Evolutionary conservation across 1,140 invertebrate genomes (phyloP).

Genomic region (Bombus sibiricus): DNA sequence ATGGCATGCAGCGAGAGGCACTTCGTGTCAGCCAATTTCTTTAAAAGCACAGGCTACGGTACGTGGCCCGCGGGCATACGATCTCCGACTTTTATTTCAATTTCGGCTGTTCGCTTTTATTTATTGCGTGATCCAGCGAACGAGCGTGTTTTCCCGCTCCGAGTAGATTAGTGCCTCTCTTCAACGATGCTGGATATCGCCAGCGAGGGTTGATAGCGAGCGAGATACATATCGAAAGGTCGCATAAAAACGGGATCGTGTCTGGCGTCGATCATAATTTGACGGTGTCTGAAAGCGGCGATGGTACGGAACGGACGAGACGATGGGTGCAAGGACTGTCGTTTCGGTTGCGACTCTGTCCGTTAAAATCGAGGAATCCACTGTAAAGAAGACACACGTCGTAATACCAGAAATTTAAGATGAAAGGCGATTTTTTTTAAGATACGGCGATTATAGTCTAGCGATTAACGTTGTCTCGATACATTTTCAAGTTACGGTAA

Average conservation of each 20-base stretch:
- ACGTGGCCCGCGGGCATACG: conserved; percentile 6
- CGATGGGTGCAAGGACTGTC: neutral
- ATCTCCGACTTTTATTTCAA: conserved; percentile 58
- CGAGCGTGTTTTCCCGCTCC: neutral
- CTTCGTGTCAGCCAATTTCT: conserved; percentile 63
- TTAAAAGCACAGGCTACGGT: conserved; percentile 51
- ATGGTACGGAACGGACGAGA: neutral
- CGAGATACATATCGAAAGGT: neutral
- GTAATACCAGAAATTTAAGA: neutral
- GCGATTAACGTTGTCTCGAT: too few species aligned
- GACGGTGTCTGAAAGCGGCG: neutral
- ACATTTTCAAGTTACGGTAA: too few species aligned
- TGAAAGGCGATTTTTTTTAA: neutral
- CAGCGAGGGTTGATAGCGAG: neutral
- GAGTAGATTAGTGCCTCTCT: conserved; percentile 6
- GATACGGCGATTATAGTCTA: too few species aligned
- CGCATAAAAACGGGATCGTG: neutral
- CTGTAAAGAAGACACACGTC: neutral
- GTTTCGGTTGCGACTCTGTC: neutral
- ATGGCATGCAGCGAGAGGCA: conserved; percentile 14
- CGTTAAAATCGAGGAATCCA: neutral
- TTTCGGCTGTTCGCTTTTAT: conserved; percentile 50
- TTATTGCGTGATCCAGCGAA: conserved; percentile 45
- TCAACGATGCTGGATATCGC: neutral
- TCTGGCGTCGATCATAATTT: conserved; percentile 14